Conservation (phyloP, 2,888 invertebrate genomes). For the Chironomus tentans region DNA sequence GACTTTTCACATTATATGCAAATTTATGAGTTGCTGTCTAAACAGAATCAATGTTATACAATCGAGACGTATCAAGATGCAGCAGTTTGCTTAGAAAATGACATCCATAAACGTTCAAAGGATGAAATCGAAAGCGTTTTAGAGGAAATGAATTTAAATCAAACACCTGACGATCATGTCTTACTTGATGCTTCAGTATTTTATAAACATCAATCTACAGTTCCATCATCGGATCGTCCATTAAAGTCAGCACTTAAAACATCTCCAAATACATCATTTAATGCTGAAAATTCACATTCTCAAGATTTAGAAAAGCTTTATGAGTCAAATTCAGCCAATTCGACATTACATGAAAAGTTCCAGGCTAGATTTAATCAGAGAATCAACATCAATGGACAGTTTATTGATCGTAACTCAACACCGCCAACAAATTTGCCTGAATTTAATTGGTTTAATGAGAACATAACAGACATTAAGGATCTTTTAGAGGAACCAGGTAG, state of each 20-base stretch:
- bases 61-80: constrained; percentile 79
- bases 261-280: neutral
- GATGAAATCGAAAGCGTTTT: constrained; percentile 65
- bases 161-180: neutral
- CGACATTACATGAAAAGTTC: neutral
- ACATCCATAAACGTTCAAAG: constrained; percentile 71
- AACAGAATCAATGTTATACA: constrained; percentile 69
- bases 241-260: neutral
- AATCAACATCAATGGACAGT: neutral
- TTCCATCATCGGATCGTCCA: neutral
- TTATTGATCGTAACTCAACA: neutral
- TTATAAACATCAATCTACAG: neutral
- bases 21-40: constrained; percentile 50
- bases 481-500: neutral
- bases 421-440: constrained; percentile 12
- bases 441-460: constrained; percentile 19
- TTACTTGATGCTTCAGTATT: neutral
- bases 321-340: neutral
- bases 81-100: constrained; percentile 67
- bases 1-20: constrained; percentile 73
- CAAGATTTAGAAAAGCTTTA: neutral
- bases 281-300: neutral
- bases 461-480: neutral
- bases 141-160: neutral
- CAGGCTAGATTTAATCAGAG: neutral